These are phyloP conservation scores for Carcharodon carcharias DNA, from an alignment of 2,797 vertebrate genomes.

Conservation along the genomic window DNA sequence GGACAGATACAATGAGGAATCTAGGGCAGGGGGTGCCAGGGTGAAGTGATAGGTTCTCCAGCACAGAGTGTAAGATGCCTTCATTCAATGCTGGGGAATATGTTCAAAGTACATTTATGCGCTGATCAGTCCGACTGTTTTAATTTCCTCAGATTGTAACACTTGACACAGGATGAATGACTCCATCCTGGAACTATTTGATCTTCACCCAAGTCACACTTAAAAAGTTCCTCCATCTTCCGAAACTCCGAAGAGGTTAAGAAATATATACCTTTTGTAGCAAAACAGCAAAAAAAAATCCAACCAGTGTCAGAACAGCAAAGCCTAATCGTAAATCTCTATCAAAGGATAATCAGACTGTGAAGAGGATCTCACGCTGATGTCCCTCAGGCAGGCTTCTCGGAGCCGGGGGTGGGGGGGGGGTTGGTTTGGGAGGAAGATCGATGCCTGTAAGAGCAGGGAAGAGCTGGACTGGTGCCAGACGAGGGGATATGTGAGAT, in stretches of 20 bases:
- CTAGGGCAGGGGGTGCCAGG: no score
- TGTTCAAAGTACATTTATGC: background rate
- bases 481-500: background rate
- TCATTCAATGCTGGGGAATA: background rate
- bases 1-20: background rate
- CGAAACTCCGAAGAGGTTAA: background rate
- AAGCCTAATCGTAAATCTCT: background rate
- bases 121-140: background rate
- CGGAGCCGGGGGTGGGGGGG: background rate
- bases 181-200: background rate
- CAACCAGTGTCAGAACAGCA: background rate
- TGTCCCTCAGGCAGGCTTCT: background rate
- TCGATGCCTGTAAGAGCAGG: background rate
- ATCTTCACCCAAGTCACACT: background rate
- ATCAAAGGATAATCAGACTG: background rate
- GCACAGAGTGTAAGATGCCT: background rate
- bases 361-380: background rate
- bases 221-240: background rate
- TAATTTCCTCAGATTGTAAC: background rate
- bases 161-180: background rate
- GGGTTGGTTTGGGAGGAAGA: no score
- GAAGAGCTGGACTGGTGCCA: background rate
- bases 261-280: background rate
- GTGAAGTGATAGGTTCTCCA: background rate
- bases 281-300: background rate